These are phyloP conservation scores for Brotula barbata DNA, from an alignment of 2,797 vertebrate species.

Conservation along the genomic window DNA sequence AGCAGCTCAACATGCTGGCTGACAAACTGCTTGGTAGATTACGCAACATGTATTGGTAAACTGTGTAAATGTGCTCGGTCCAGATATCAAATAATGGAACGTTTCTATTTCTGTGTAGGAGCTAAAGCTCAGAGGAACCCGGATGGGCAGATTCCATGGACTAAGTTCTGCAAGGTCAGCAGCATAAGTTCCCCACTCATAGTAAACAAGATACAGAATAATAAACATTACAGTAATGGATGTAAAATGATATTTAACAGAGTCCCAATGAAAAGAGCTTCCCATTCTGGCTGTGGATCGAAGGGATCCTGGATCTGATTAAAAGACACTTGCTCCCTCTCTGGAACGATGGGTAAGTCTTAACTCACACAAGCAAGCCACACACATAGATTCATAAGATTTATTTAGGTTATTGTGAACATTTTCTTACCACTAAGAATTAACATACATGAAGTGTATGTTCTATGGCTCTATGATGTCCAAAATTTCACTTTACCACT, in stretches of 20 bases:
- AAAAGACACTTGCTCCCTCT: conserved; percentile 90
- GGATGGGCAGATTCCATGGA: conserved; percentile 90
- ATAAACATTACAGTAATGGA: no score
- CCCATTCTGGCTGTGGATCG: conserved; percentile 97
- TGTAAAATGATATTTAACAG: conserved; percentile 58
- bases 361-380: no score
- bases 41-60: no score
- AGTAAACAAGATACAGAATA: no score
- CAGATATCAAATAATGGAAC: neutral
- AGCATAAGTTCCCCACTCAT: no score
- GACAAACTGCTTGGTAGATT: conserved; percentile 90
- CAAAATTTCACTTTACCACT: no score
- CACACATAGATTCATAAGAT: no score
- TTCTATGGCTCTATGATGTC: no score
- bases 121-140: conserved; percentile 72
- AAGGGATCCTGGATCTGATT: conserved; percentile 95
- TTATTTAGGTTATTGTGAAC: no score
- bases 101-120: conserved; percentile 49
- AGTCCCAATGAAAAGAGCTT: conserved; percentile 90
- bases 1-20: conserved; percentile 94
- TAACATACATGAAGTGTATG: no score
- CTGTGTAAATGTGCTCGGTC: neutral
- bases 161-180: conserved; percentile 93
- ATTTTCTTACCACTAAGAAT: no score
- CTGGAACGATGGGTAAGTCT: conserved; percentile 93